These are phyloP conservation scores for Hippotragus niger DNA, from an alignment of 2,113 vertebrate genomes.

Conservation along the genomic window DNA sequence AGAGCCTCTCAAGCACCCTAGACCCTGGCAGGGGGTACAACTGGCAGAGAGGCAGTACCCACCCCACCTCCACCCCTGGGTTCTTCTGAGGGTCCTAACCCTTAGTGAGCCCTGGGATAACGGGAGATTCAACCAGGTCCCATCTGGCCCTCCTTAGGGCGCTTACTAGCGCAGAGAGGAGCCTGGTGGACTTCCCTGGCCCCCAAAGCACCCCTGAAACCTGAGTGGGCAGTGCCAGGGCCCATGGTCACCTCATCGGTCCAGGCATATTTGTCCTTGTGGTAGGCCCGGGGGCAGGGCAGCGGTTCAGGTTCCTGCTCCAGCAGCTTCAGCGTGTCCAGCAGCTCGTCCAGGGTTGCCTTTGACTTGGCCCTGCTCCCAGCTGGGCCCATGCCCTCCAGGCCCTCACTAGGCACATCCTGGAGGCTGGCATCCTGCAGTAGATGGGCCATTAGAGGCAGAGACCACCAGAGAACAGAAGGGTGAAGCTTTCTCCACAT, in stretches of 20 bases:
- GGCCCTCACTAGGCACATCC: slow-evolving; percentile 77
- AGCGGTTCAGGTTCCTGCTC: slow-evolving; percentile 90
- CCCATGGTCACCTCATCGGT: slow-evolving; percentile 81
- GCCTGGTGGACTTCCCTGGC: fast-evolving
- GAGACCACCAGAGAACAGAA: fast-evolving
- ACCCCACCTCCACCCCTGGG: background rate
- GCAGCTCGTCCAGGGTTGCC: slow-evolving; percentile 88
- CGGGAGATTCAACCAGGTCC: background rate
- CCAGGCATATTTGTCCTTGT: slow-evolving; percentile 89
- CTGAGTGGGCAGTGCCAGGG: fast-evolving
- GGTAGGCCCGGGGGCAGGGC: slow-evolving; percentile 74
- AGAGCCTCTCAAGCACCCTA: background rate
- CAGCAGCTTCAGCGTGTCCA: slow-evolving; percentile 91
- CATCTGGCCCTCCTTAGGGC: background rate
- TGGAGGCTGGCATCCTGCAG: slow-evolving; percentile 79
- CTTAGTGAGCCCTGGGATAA: background rate
- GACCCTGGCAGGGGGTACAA: fast-evolving
- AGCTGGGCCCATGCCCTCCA: slow-evolving; percentile 51
- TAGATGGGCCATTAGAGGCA: fast-evolving
- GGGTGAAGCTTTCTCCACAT: background rate
- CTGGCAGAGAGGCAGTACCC: background rate
- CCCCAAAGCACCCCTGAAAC: fast-evolving
- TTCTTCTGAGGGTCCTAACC: background rate
- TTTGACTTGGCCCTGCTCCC: slow-evolving; percentile 83
- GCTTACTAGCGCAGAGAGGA: too few relatives aligned